These are phyloP conservation scores for Micromussa lordhowensis DNA, from an alignment of 92 coral and sea anemone genomes.

Conservation along the genomic window DNA sequence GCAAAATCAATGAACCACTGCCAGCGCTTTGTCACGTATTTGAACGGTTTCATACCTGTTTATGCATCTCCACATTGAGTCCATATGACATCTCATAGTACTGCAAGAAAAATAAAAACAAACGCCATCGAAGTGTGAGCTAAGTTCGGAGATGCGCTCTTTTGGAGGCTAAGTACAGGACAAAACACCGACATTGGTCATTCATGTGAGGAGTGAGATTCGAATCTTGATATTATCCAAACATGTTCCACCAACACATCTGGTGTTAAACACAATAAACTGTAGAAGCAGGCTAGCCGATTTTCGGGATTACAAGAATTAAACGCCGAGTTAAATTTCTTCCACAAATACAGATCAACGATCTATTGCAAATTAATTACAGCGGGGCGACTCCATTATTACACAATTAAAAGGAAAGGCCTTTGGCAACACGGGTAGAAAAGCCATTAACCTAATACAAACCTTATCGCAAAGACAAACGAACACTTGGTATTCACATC, in stretches of 20 bases:
- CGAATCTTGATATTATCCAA: constrained; percentile 32
- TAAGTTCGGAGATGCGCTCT: constrained; percentile 21
- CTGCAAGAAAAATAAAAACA: constrained; percentile 73
- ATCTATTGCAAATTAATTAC: constrained; percentile 98
- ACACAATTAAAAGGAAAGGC: constrained; percentile 95
- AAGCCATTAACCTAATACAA: constrained; percentile 84
- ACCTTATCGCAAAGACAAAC: constrained; percentile 89
- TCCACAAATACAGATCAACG: constrained; percentile 89
- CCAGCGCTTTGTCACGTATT: constrained; percentile 64
- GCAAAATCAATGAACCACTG: constrained; percentile 48
- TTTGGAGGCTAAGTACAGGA: not conserved
- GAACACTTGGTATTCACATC: constrained; percentile 93
- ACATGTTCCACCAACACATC: constrained; percentile 19
- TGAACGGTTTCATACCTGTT: constrained; percentile 74
- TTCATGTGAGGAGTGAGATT: constrained; percentile 21
- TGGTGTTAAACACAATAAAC: constrained; percentile 38
- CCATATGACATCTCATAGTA: constrained; percentile 99
- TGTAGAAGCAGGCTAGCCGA: constrained; percentile 27
- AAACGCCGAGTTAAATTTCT: constrained; percentile 80
- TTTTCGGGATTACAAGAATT: constrained; percentile 60
- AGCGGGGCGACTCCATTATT: constrained; percentile 91
- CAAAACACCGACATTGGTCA: constrained; percentile 11
- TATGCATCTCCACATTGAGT: constrained; percentile 99
- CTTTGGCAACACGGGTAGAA: constrained; percentile 80
- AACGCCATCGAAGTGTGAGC: constrained; percentile 56